Base-by-base conservation (phyloP, 2,113 vertebrate genomes). In the Nibea coibor region DNA sequence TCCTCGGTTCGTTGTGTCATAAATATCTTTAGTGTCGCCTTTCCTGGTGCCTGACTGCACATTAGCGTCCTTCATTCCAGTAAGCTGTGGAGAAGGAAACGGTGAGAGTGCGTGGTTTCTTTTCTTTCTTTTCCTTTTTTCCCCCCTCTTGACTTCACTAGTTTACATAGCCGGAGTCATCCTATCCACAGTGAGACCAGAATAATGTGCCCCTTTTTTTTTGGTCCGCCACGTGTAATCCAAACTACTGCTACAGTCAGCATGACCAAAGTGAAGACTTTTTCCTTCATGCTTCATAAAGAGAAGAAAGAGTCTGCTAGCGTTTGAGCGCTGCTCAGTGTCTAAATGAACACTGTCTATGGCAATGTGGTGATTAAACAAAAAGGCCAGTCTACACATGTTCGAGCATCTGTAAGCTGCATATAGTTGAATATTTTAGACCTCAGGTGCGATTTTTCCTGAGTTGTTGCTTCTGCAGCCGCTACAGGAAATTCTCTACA, bases 11-110 rank as follows among this genome's bases (percentile, higher is more conserved):
- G 0, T 75, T 75, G 73, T 12, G 14, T 90, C 81, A 86, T 90
- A 88, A 92, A 92, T 88, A 92, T 87, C 62, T 86, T 88, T 71
- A 83, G 86, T 74, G 66, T 84, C 66, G 50, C 63, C 61, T 84
- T 76, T 72, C 14, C 47, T 47, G 58, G 50, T 67, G 57, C 69
- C 62, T 59, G 77, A 75, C 75, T 54, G 31, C 78, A 75, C 48
- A 31, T 57, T 72, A 26, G 42, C 17, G 54, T 87, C 73, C 75
- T 70, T 81, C 70, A 80, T 51, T 74, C 68, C 45, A 56, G 62
- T 31, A 26, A 39, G 58, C 58, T 54, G 61, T 12, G n/a, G 45
- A 86, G 28, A 72, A 62, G 69, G 35, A 42, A 48, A 82, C 71
- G 14, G 3, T 11, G 45, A 50, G 24, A 19, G 20, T 66, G 22